phyloP scores from a whole-genome alignment of 2,888 invertebrate genomes.

The Xylophagus ater region DNA sequence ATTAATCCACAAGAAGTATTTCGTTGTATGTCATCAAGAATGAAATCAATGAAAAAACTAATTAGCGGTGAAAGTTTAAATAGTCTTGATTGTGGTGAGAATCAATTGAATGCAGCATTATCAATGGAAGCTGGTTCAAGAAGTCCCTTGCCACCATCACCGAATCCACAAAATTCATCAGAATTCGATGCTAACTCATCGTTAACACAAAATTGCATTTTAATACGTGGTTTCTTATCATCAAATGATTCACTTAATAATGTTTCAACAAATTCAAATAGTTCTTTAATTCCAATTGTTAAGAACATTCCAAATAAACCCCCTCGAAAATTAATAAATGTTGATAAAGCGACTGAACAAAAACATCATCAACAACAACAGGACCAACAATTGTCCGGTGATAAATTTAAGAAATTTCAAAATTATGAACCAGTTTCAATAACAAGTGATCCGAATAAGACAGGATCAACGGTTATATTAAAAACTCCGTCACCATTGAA shows the following conservation, averaged over 20 bases:
- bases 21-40: slow-evolving; percentile 68
- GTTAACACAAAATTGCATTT: slow-evolving; percentile 30
- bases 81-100: slow-evolving; percentile 59
- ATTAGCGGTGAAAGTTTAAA: slow-evolving; percentile 56
- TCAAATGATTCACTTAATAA: slow-evolving; percentile 35
- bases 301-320: slow-evolving; percentile 37
- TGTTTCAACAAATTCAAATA: slow-evolving; percentile 24
- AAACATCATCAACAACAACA: slow-evolving; percentile 4
- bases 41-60: slow-evolving; percentile 78
- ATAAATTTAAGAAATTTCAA: slow-evolving; percentile 34
- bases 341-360: slow-evolving; percentile 8
- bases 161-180: slow-evolving; percentile 31
- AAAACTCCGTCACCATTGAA: slow-evolving; percentile 11
- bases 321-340: slow-evolving; percentile 30
- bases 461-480: slow-evolving; percentile 7
- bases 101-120: slow-evolving; percentile 60
- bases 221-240: slow-evolving; percentile 32
- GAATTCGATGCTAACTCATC: slow-evolving; percentile 28
- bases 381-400: slow-evolving; percentile 20
- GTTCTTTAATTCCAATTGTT: slow-evolving; percentile 10
- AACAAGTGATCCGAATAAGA: slow-evolving; percentile 21
- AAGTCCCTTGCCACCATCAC: slow-evolving; percentile 64
- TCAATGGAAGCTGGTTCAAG: slow-evolving; percentile 73
- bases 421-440: slow-evolving; percentile 38
- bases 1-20: slow-evolving; percentile 73